Conservation (phyloP, 2,888 invertebrate species). For the Clepsis dumicolana region DNA sequence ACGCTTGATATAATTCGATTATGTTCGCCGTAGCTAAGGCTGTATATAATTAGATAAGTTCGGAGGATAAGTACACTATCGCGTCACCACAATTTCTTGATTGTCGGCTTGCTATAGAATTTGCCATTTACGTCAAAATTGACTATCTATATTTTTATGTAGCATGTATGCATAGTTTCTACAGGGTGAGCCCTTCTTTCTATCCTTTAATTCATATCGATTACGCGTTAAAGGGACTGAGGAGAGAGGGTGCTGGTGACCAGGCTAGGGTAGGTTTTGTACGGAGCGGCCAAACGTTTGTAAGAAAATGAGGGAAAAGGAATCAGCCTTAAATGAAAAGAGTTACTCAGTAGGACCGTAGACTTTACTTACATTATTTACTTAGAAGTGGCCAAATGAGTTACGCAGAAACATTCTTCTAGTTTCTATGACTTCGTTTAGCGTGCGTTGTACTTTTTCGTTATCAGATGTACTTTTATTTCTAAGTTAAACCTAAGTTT, state of each 20-base stretch:
- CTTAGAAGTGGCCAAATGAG: conserved; percentile 22
- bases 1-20: conserved; percentile 76
- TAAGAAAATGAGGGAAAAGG: conserved; percentile 60
- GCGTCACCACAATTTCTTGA: conserved; percentile 45
- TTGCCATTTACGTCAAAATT: conserved; percentile 66
- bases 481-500: conserved; percentile 58
- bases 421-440: conserved; percentile 12
- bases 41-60: conserved; percentile 58
- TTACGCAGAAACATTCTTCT: neutral
- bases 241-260: conserved; percentile 79
- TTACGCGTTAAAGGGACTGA: conserved; percentile 73
- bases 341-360: conserved; percentile 39
- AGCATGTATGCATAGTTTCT: conserved; percentile 61
- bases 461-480: conserved; percentile 54
- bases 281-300: conserved; percentile 72
- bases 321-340: conserved; percentile 58
- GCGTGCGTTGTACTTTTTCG: conserved; percentile 58
- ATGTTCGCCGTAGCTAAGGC: conserved; percentile 69
- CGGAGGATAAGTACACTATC: conserved; percentile 45
- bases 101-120: conserved; percentile 65
- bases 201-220: conserved; percentile 70
- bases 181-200: conserved; percentile 73
- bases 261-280: conserved; percentile 78
- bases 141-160: conserved; percentile 48
- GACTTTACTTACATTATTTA: conserved; percentile 26